Conservation (phyloP, 2,797 vertebrate species). For the Enteromius unitaeniatus region DNA sequence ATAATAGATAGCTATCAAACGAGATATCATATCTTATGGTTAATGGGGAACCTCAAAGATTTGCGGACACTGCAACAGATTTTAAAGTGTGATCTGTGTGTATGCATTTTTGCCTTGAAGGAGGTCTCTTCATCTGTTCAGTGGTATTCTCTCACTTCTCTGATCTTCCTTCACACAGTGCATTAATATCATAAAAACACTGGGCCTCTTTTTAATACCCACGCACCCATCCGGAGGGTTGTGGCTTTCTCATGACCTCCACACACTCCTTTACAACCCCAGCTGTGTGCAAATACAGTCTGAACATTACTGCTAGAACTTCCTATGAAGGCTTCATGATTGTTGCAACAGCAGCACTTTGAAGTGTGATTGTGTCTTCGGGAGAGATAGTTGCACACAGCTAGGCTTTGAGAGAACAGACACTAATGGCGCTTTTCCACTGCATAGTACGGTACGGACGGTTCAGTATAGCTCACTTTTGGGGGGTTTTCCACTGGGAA, state of each 20-base stretch:
- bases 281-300: conserved; percentile 39
- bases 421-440: too few species aligned
- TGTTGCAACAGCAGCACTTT: conserved; percentile 4
- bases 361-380: conserved; percentile 11
- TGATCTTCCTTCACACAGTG: conserved; percentile 43
- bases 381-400: conserved; percentile 4
- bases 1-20: not conserved
- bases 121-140: not conserved
- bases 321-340: conserved; percentile 5
- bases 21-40: too few species aligned
- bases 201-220: conserved; percentile 34
- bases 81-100: not conserved
- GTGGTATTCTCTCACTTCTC: conserved; percentile 17
- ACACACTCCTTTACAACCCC: conserved; percentile 34
- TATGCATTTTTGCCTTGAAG: not conserved
- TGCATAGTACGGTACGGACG: too few species aligned
- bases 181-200: conserved; percentile 38
- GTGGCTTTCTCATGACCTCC: conserved; percentile 54
- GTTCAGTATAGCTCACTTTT: too few species aligned
- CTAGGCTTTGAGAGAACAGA: conserved; percentile 33
- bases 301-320: conserved; percentile 36
- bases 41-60: not conserved
- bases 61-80: not conserved
- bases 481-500: too few species aligned
- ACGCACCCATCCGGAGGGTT: conserved; percentile 2